Conservation (phyloP, 1,140 invertebrate genomes). For the Orius laevigatus region DNA sequence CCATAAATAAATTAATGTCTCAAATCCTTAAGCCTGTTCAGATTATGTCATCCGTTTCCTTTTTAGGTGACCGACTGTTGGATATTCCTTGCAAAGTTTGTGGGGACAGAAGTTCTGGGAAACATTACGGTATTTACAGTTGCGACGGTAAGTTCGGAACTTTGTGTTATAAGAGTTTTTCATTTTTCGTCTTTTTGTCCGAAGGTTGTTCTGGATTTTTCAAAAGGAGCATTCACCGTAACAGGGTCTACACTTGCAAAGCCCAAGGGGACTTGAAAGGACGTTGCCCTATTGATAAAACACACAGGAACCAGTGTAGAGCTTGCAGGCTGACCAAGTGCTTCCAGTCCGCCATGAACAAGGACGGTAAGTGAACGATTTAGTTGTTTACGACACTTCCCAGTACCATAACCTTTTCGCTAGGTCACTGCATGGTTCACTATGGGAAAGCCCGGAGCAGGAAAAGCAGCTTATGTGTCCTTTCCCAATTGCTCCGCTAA, state of each 20-base stretch:
- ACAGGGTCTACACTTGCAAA: slow-evolving; percentile 91
- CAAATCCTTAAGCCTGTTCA: no score
- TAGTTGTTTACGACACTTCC: no score
- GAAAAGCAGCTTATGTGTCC: no score
- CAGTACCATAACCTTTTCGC: no score
- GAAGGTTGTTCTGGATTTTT: slow-evolving; percentile 92
- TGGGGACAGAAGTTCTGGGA: slow-evolving; percentile 88
- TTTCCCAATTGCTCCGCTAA: no score
- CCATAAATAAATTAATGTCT: no score
- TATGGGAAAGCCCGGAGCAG: no score
- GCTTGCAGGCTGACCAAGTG: slow-evolving; percentile 93
- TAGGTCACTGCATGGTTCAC: no score
- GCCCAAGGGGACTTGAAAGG: slow-evolving; percentile 84
- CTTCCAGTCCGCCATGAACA: slow-evolving; percentile 95
- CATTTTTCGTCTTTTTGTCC: no score
- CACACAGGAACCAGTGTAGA: slow-evolving; percentile 90
- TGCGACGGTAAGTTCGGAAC: slow-evolving; percentile 94
- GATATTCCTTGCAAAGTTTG: slow-evolving; percentile 95
- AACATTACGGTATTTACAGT: slow-evolving; percentile 94
- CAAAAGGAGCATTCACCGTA: slow-evolving; percentile 89
- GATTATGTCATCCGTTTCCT: no score
- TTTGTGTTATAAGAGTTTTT: no score
- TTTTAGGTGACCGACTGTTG: slow-evolving; percentile 73
- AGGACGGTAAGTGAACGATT: slow-evolving; percentile 94
- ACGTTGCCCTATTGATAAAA: slow-evolving; percentile 90